phyloP scores from a whole-genome alignment of 2,888 invertebrate species.

The Operophtera brumata region DNA sequence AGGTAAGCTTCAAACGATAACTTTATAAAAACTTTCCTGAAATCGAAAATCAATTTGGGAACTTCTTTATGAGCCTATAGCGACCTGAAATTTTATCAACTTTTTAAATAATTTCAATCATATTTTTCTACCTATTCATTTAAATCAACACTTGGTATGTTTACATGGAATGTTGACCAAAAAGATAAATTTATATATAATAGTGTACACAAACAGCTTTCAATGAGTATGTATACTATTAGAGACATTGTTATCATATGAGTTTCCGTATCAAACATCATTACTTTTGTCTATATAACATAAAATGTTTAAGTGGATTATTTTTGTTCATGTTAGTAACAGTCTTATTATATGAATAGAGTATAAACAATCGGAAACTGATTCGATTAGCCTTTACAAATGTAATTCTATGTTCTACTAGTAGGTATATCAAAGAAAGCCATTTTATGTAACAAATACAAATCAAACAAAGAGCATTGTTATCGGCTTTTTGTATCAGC shows the following conservation, averaged over 20 bases:
- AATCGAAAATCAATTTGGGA: constrained; percentile 22
- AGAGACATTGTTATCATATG: constrained; percentile 15
- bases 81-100: constrained; percentile 36
- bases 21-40: constrained; percentile 7
- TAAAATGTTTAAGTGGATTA: background rate
- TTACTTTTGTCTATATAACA: constrained; percentile 3
- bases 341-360: constrained; percentile 9
- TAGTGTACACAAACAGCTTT: background rate
- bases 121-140: constrained; percentile 4
- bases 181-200: background rate
- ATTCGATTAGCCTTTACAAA: constrained; percentile 14
- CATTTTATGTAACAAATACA: background rate
- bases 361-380: constrained; percentile 14
- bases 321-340: background rate
- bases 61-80: constrained; percentile 40
- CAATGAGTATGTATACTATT: background rate
- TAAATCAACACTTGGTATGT: constrained; percentile 20
- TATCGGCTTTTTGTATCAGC: background rate
- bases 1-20: constrained; percentile 56
- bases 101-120: constrained; percentile 7
- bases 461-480: background rate
- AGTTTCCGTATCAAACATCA: constrained; percentile 12
- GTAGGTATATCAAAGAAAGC: background rate
- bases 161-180: constrained; percentile 14
- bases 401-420: background rate